Conservation (phyloP, 2,113 vertebrate species). For the Forbesichthys agassizii region DNA sequence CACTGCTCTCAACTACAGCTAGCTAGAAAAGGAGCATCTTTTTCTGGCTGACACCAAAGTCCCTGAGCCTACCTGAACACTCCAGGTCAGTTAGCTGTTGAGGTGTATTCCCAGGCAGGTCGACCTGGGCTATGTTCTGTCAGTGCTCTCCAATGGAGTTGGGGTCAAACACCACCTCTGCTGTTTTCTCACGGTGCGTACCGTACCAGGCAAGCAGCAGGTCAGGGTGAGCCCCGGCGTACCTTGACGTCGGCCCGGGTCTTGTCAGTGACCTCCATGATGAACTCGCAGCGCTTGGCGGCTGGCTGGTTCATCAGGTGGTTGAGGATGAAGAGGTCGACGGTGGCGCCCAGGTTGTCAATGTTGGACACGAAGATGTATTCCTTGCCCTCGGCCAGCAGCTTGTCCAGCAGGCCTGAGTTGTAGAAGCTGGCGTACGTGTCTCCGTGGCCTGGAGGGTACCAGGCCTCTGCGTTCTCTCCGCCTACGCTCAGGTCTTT, state of each 20-base stretch:
- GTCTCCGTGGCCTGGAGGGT: slow-evolving; percentile 94
- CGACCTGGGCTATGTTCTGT: slow-evolving; percentile 6
- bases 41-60: slow-evolving; percentile 6
- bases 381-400: slow-evolving; percentile 89
- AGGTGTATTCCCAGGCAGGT: slow-evolving; percentile 3
- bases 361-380: slow-evolving; percentile 99
- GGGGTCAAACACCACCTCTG: neutral
- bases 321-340: slow-evolving; percentile 94
- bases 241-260: slow-evolving; percentile 97
- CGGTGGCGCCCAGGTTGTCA: slow-evolving; percentile 96
- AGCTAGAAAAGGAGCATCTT: neutral
- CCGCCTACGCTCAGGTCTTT: slow-evolving; percentile 82
- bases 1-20: neutral
- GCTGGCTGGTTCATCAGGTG: slow-evolving; percentile 92
- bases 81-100: neutral
- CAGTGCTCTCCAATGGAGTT: neutral
- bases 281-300: slow-evolving; percentile 90
- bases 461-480: slow-evolving; percentile 91
- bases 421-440: slow-evolving; percentile 94
- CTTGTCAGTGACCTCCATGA: slow-evolving; percentile 99
- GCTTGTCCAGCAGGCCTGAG: slow-evolving; percentile 88
- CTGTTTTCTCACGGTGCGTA: neutral
- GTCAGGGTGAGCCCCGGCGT: slow-evolving; percentile 16
- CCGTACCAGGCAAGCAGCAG: neutral
- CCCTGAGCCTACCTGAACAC: slow-evolving; percentile 7